Percentiles rank a stretch among this genome's conserved stretches.
These are phyloP conservation scores for Acrocephalus scirpaceus DNA, from an alignment of 2,797 vertebrate genomes.

Conservation along the genomic window DNA sequence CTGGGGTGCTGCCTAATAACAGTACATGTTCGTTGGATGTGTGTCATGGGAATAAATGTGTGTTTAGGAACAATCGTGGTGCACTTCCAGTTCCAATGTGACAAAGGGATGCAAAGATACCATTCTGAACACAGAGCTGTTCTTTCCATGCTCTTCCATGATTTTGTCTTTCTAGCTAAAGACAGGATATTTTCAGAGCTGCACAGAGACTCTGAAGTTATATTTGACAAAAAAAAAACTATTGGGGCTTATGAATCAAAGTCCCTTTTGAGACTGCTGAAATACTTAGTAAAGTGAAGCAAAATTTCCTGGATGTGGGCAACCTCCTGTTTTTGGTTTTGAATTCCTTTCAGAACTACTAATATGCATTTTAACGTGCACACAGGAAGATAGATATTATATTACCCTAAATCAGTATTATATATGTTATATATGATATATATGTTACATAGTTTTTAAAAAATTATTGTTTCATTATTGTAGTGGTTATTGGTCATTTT, in stretches of 20 bases:
- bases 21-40: no score
- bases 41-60: background rate
- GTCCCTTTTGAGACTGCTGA: background rate
- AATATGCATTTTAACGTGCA: background rate
- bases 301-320: background rate
- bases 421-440: no score
- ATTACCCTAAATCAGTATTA: background rate
- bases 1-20: background rate
- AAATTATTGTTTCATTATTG: no score
- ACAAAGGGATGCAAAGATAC: background rate
- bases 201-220: background rate
- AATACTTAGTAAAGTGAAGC: background rate
- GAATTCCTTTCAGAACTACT: background rate
- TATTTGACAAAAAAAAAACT: background rate
- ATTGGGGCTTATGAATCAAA: background rate
- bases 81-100: background rate
- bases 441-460: no score
- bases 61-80: background rate
- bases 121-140: background rate
- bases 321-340: background rate
- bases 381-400: background rate
- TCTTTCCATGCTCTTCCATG: background rate
- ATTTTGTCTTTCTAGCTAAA: background rate
- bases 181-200: background rate
- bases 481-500: no score